A percentile compares a stretch with the other conserved stretches of the same genome.
Evolutionary conservation across 2,797 vertebrate genomes (phyloP).

Genomic region (Pogoniulus pusillus): DNA sequence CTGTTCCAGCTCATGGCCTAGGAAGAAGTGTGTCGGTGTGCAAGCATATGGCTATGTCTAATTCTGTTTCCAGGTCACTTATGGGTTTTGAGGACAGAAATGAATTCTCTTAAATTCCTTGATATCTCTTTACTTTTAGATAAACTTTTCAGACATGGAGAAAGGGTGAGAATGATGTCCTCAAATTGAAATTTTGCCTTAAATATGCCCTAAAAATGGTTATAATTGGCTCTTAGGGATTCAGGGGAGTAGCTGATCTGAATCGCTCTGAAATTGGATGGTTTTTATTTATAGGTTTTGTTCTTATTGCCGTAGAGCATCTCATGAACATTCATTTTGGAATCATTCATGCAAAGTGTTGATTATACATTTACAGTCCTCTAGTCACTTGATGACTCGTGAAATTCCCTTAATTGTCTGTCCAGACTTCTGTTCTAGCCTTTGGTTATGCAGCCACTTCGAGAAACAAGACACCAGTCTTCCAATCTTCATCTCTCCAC

Average conservation of each 20-base stretch:
- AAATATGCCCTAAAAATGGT: slow-evolving; percentile 37
- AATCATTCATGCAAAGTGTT: slow-evolving; percentile 5
- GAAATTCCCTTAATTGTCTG: slow-evolving; percentile 47
- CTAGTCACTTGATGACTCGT: slow-evolving; percentile 36
- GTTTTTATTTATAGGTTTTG: slow-evolving; percentile 62
- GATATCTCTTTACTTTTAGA: not conserved
- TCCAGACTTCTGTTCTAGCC: slow-evolving; percentile 30
- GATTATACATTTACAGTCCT: slow-evolving; percentile 25
- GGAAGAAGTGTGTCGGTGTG: not conserved
- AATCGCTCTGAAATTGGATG: slow-evolving; percentile 45
- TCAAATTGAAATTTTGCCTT: slow-evolving; percentile 20
- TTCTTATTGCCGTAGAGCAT: slow-evolving; percentile 20
- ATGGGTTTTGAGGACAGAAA: slow-evolving; percentile 28
- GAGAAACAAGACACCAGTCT: not conserved
- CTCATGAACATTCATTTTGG: slow-evolving; percentile 39
- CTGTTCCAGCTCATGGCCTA: not conserved
- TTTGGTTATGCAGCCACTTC: slow-evolving; percentile 9
- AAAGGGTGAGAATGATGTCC: slow-evolving; percentile 28
- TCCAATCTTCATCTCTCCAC: not conserved
- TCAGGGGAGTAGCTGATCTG: slow-evolving; percentile 60
- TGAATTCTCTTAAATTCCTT: not conserved
- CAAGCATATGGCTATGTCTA: not conserved
- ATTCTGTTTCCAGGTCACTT: slow-evolving; percentile 32
- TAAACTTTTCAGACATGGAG: slow-evolving; percentile 1
- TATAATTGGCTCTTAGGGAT: slow-evolving; percentile 38